Evolutionary conservation across 2,113 vertebrate species (phyloP).

Genomic region (Riparia riparia): DNA sequence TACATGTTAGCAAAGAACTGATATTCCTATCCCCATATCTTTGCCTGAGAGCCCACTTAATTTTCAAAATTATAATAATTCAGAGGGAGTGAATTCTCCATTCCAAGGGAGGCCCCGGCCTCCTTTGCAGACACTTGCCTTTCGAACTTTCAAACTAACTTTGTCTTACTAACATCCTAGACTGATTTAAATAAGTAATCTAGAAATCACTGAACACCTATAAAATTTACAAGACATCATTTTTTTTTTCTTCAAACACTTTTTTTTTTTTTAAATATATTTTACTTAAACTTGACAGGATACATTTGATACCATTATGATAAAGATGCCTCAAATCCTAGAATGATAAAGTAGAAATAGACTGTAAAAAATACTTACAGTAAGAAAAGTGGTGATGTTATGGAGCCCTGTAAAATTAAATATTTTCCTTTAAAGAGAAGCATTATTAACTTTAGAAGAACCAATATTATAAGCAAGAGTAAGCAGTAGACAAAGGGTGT

Average conservation of each 20-base stretch:
- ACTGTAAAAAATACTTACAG: constrained; percentile 63
- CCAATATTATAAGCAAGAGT: not conserved
- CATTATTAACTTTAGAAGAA: not conserved
- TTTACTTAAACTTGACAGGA: not conserved
- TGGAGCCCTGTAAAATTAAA: constrained; percentile 58
- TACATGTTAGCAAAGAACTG: no score
- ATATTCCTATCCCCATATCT: no score
- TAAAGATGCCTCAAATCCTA: not conserved
- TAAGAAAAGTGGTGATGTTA: constrained; percentile 33
- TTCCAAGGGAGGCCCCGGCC: no score
- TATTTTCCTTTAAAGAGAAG: not conserved
- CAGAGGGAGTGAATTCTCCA: no score
- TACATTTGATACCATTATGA: not conserved
- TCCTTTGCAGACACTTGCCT: no score
- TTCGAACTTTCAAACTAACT: no score
- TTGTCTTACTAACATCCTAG: not conserved
- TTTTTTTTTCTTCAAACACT: not conserved
- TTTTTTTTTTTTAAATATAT: not conserved
- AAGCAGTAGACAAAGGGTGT: not conserved
- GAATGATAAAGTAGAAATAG: not conserved
- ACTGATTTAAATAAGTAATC: not conserved
- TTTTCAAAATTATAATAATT: no score
- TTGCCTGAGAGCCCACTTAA: no score
- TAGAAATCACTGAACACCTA: not conserved
- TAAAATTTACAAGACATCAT: not conserved